A percentile compares a stretch with the other conserved stretches of the same genome.
These are phyloP conservation scores for Myocastor coypus DNA, from an alignment of 2,113 vertebrate species.

Conservation along the genomic window DNA sequence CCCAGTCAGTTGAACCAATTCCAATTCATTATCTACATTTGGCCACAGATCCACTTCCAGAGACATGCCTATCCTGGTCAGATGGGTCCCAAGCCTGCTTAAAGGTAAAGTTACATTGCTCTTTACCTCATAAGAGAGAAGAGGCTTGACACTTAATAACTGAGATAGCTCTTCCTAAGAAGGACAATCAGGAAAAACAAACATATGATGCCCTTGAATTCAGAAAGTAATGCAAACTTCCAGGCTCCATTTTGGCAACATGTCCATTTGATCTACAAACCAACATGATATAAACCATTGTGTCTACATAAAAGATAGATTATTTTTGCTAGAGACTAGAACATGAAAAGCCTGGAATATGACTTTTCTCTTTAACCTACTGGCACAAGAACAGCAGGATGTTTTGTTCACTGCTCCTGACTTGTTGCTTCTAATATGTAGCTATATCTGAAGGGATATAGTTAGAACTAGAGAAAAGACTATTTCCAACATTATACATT, in stretches of 20 bases:
- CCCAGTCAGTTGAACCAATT: no score
- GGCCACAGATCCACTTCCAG: no score
- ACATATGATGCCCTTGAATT: background rate
- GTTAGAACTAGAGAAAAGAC: slow-evolving; percentile 33
- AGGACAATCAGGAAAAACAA: background rate
- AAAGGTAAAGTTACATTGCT: slow-evolving; percentile 23
- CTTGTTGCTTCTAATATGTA: background rate
- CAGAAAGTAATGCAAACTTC: background rate
- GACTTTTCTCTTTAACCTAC: slow-evolving; percentile 14
- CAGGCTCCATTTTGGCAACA: background rate
- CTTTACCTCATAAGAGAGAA: background rate
- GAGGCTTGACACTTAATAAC: background rate
- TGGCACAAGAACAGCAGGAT: background rate
- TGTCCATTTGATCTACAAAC: background rate
- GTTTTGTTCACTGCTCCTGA: background rate
- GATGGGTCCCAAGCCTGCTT: no score
- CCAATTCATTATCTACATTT: no score
- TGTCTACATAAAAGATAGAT: background rate
- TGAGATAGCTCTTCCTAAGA: slow-evolving; percentile 15
- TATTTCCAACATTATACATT: slow-evolving; percentile 51
- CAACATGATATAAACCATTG: background rate
- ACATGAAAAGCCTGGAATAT: background rate
- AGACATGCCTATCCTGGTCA: no score
- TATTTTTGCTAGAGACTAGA: background rate
- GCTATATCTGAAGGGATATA: background rate